Percentiles rank a stretch among this genome's conserved stretches.
Evolutionary conservation across 2,113 vertebrate genomes (phyloP).

Genomic region (Danio rerio): DNA sequence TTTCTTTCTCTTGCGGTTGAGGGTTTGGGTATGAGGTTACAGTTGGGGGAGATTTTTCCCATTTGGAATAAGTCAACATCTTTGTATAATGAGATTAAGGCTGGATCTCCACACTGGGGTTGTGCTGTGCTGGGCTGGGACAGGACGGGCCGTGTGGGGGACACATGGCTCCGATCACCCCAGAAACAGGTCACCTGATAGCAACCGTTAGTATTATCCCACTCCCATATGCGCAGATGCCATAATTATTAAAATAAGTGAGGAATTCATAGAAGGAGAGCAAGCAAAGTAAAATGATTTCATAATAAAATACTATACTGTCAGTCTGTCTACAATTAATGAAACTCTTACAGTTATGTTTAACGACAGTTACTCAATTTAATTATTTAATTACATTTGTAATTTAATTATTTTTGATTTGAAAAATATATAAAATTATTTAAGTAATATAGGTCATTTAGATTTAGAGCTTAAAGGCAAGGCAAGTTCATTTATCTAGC

Average conservation of each 20-base stretch:
- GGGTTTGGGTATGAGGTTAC: conserved; percentile 77
- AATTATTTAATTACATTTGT: too few species aligned
- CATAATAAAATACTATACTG: too few species aligned
- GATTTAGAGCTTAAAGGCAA: too few species aligned
- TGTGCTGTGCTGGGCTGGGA: conserved; percentile 4
- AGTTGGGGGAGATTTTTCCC: conserved; percentile 75
- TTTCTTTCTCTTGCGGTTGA: conserved; percentile 31
- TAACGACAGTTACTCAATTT: too few species aligned
- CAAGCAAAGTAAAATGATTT: too few species aligned
- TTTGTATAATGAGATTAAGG: conserved; percentile 78
- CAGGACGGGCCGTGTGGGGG: conserved; percentile 64
- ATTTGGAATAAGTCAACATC: conserved; percentile 80
- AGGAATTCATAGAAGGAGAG: neutral
- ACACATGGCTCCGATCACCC: conserved; percentile 81
- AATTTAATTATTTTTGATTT: too few species aligned
- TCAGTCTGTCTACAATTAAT: too few species aligned
- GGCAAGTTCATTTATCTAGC: too few species aligned
- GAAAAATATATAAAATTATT: too few species aligned
- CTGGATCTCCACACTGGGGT: conserved; percentile 62
- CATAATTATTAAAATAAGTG: conserved; percentile 66
- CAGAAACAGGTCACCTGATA: conserved; percentile 74
- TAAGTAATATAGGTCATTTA: too few species aligned
- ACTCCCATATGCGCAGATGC: conserved; percentile 68
- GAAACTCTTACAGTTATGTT: too few species aligned
- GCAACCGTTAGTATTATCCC: conserved; percentile 74